Conservation (phyloP, 1,140 invertebrate genomes). For the Drosophila orosa region DNA sequence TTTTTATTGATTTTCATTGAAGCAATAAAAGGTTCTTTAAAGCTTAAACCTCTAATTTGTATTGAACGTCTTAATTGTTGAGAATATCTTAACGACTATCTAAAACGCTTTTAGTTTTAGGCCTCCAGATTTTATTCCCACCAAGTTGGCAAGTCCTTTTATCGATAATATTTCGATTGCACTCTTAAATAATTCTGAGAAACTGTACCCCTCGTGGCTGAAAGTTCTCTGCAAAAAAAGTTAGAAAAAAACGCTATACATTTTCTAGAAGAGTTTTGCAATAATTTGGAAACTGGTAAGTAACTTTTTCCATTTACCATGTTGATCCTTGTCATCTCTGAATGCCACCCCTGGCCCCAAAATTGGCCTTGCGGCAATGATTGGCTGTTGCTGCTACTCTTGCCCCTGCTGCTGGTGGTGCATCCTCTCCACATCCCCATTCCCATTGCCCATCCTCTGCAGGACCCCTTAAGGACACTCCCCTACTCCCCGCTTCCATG, state of each 20-base stretch:
- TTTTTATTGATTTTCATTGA: fast-evolving
- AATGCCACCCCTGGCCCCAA: conserved; percentile 48
- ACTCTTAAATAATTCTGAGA: not conserved
- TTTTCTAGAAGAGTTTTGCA: too few relatives aligned
- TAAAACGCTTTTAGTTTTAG: not conserved
- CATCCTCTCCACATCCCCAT: conserved; percentile 7
- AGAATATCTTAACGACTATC: not conserved
- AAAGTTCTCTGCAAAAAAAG: not conserved
- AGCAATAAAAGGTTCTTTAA: too few relatives aligned
- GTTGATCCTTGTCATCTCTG: conserved; percentile 38
- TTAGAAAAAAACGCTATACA: too few relatives aligned
- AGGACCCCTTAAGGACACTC: conserved; percentile 4
- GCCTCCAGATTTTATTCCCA: too few relatives aligned
- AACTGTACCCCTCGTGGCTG: not conserved
- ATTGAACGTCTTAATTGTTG: not conserved
- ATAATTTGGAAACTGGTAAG: not conserved
- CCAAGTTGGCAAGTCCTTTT: not conserved
- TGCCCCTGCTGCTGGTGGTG: conserved; percentile 9
- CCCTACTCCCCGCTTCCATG: not conserved
- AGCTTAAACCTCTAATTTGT: fast-evolving
- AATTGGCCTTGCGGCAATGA: conserved; percentile 80
- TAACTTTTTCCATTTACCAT: not conserved
- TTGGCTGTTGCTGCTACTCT: conserved; percentile 62
- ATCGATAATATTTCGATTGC: not conserved
- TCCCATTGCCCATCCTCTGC: not conserved